Evolutionary conservation across 2,888 invertebrate species (phyloP), one percentile per base, ranked within the genome.

Genomic region (Allacma fusca): DNA sequence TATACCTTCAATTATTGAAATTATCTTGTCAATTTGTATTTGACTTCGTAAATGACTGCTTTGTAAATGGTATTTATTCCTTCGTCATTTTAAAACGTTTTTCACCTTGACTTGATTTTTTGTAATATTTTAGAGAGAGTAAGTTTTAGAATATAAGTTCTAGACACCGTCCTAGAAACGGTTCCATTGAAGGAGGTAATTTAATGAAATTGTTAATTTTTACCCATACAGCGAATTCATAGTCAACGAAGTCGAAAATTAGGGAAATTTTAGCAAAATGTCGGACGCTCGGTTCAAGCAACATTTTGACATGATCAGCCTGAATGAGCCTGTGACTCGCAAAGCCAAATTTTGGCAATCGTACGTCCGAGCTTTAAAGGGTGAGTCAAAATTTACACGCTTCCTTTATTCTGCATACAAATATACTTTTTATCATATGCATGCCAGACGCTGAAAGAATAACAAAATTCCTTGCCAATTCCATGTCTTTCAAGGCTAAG

Each of bases 331-430:
- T 87, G 92, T 94, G 87, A 93, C 93, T 89, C 94, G 93, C 90
- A 95, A 95, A 90, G 95, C 95, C 88, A 95, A 92, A 90, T 95
- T 95, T 89, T 95, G 95, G 95, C 94, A 94, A 89, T 94, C 94
- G 87, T 95, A 93, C 88, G 94, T 95, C 88, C 92, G 95, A 88
- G 95, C 95, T 89, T 91, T 95, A 85, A 95, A 95, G 91, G 95
- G 95, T 95, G 89, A 89, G 88, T 82, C 79, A 21, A 69, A 40
- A 5, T 40, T 40, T 9, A 40, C 40, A 40, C 7, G 40, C 13
- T 40, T 40, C 13, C 7, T 40, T 40, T 40, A 40, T 40, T 9
- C 40, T 5, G 13, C 40, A 40, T 40, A 40, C 40, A 40, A 5
- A 40, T n/a, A n/a, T n/a, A n/a, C n/a, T n/a, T n/a, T n/a, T n/a